Evolutionary conservation across 1,140 invertebrate species (phyloP).

Genomic region (Lepidurus couesii): DNA sequence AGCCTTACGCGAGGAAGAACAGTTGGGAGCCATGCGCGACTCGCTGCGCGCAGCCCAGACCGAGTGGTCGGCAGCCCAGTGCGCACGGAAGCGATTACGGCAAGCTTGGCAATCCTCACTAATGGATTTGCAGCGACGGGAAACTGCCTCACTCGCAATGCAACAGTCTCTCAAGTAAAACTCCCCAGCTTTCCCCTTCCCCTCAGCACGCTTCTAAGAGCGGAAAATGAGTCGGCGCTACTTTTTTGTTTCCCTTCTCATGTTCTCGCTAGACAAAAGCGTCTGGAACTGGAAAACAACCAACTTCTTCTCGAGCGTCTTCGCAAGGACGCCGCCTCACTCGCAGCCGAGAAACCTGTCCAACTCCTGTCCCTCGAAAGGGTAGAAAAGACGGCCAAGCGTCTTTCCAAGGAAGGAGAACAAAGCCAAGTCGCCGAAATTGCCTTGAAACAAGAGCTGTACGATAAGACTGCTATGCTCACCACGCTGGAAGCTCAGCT

Average conservation of each 20-base stretch:
- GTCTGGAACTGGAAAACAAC: neutral
- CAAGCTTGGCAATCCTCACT: conserved; percentile 6
- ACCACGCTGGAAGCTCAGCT: neutral
- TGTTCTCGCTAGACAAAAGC: neutral
- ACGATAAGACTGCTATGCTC: neutral
- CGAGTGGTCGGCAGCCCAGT: conserved; percentile 1
- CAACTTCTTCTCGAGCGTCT: neutral
- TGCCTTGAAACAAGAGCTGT: neutral
- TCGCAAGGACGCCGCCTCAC: neutral
- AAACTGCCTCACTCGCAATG: neutral
- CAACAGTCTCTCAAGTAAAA: conserved; percentile 17
- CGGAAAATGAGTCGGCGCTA: neutral
- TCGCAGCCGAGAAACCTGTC: neutral
- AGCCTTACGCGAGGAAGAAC: conserved; percentile 4
- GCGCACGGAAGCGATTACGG: conserved; percentile 6
- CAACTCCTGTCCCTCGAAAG: neutral
- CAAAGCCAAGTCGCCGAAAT: neutral
- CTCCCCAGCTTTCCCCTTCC: neutral
- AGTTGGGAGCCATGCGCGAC: neutral
- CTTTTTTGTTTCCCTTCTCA: neutral
- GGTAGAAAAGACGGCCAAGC: neutral
- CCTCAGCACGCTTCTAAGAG: neutral
- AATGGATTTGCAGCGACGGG: conserved; percentile 7
- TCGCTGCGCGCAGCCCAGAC: conserved; percentile 1
- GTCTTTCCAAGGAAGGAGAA: neutral